Evolutionary conservation across 2,888 invertebrate genomes (phyloP).

Genomic region (Neoaliturus tenellus): DNA sequence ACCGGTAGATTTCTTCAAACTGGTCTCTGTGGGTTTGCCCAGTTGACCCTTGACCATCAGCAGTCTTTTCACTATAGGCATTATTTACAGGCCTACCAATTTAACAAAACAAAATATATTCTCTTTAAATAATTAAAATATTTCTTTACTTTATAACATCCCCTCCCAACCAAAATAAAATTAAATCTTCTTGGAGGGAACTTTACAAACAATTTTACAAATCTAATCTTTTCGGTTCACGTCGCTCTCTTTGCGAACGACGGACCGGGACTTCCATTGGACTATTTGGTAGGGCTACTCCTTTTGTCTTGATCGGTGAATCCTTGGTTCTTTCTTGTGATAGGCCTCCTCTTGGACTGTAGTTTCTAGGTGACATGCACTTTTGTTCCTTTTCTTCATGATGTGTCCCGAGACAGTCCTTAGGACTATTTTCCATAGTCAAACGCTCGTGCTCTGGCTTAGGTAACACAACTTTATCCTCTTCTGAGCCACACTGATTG

Average conservation of each 20-base stretch:
- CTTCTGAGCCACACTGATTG: not conserved
- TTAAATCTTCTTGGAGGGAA: conserved; percentile 5
- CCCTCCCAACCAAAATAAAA: conserved; percentile 9
- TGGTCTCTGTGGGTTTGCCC: too few relatives aligned
- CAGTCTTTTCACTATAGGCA: too few relatives aligned
- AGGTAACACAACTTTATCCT: not conserved
- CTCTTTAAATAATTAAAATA: not conserved
- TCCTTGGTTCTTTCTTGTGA: not conserved
- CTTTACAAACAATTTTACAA: not conserved
- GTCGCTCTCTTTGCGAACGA: conserved; percentile 11
- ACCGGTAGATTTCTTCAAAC: too few relatives aligned
- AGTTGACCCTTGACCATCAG: too few relatives aligned
- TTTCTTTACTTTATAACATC: not conserved
- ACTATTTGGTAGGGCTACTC: not conserved
- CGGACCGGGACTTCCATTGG: not conserved
- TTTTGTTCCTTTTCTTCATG: not conserved
- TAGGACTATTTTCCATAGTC: not conserved
- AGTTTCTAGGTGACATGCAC: not conserved
- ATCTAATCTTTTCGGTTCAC: conserved; percentile 11
- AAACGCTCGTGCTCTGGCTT: too few relatives aligned
- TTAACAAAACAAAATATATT: too few relatives aligned
- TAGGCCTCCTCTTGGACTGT: not conserved
- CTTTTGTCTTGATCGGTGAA: not conserved
- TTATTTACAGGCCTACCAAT: too few relatives aligned
- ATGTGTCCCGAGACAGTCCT: not conserved